A percentile compares a stretch with the other conserved stretches of the same genome.
These are phyloP conservation scores for Mirza zaza DNA, from an alignment of 2,113 vertebrate species.

Conservation along the genomic window DNA sequence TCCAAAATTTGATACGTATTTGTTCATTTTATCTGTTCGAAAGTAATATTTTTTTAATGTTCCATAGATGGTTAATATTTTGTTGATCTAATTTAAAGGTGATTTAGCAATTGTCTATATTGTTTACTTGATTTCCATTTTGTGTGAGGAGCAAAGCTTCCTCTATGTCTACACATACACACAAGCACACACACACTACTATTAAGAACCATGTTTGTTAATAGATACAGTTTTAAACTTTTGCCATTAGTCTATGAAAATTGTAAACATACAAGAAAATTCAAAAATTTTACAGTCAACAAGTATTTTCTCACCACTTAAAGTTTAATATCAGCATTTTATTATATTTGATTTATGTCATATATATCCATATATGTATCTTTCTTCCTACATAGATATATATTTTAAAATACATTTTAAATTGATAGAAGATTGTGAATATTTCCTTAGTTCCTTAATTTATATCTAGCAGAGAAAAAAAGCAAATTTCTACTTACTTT, in stretches of 20 bases:
- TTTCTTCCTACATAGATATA: background rate
- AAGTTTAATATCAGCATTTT: background rate
- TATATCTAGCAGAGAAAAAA: background rate
- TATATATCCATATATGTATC: background rate
- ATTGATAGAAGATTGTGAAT: background rate
- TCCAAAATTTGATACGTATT: background rate
- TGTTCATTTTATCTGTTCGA: background rate
- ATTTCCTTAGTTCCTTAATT: background rate
- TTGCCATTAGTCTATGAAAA: background rate
- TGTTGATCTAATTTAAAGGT: background rate
- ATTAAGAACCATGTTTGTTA: background rate
- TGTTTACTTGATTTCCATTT: background rate
- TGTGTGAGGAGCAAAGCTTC: background rate
- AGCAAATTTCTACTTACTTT: background rate
- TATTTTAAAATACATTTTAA: background rate
- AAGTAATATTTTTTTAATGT: background rate
- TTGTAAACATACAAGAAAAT: background rate
- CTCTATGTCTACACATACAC: background rate
- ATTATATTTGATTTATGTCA: background rate
- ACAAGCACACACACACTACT: background rate
- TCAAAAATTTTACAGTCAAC: background rate
- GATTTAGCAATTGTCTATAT: background rate
- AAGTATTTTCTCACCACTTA: background rate
- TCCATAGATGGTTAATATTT: background rate
- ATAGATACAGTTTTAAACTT: background rate